Conservation (phyloP, 2,888 invertebrate genomes). For the Seira sanloemensis region DNA sequence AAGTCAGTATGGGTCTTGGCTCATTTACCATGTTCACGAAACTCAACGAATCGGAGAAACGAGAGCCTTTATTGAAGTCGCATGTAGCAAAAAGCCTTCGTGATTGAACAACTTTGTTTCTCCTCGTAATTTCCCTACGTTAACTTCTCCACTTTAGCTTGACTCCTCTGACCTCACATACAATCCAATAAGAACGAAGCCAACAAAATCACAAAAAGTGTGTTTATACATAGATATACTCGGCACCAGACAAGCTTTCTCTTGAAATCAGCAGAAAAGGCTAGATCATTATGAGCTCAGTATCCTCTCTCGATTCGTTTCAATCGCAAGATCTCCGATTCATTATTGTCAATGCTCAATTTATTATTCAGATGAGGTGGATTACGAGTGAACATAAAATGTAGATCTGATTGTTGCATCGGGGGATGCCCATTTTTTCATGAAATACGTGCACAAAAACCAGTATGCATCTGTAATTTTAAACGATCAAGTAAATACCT, state of each 20-base stretch:
- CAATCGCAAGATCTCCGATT: background rate
- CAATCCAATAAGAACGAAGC: background rate
- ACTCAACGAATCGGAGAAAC: background rate
- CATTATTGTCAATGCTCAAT: slow-evolving; percentile 24
- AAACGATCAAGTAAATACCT: background rate
- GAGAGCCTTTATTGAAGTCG: background rate
- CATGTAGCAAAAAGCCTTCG: background rate
- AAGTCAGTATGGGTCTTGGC: background rate
- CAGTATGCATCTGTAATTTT: background rate
- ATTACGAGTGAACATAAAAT: background rate
- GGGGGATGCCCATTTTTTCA: background rate
- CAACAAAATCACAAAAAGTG: background rate
- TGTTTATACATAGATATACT: no score
- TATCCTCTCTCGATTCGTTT: background rate
- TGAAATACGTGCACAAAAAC: background rate
- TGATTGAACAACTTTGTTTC: background rate
- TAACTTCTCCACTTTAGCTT: background rate
- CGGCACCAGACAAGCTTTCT: no score
- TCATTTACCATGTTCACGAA: background rate
- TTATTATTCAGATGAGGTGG: slow-evolving; percentile 14
- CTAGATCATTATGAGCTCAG: background rate
- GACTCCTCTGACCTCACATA: background rate
- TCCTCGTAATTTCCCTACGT: background rate
- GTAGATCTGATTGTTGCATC: slow-evolving; percentile 21
- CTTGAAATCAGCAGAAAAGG: background rate